These are phyloP conservation scores for Tarsius wallacei DNA, from an alignment of 2,797 vertebrate species.

Conservation along the genomic window DNA sequence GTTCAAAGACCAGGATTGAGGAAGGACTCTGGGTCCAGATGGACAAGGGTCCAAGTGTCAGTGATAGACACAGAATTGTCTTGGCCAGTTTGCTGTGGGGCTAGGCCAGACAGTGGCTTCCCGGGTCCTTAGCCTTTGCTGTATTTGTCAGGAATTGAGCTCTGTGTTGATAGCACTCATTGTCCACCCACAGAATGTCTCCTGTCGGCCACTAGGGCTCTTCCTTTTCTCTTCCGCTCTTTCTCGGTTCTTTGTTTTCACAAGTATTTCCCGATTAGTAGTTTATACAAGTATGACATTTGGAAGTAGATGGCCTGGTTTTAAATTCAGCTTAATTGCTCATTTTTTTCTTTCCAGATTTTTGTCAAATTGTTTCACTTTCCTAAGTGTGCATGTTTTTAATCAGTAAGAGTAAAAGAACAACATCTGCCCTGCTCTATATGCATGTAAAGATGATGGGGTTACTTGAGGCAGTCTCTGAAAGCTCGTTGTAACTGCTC, in stretches of 20 bases:
- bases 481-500: background rate
- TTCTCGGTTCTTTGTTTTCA: background rate
- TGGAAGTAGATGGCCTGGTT: background rate
- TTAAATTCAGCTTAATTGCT: background rate
- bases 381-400: background rate
- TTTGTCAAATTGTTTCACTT: background rate
- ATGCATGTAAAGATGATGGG: background rate
- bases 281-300: too few species aligned
- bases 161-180: accelerated
- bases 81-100: accelerated
- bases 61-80: too few species aligned
- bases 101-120: background rate
- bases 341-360: background rate
- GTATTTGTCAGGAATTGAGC: background rate
- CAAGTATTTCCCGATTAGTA: background rate
- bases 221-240: background rate
- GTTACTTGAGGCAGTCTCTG: background rate
- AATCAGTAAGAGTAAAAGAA: background rate
- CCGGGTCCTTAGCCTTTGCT: accelerated
- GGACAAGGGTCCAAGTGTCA: accelerated
- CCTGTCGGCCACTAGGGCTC: background rate
- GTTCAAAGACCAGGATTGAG: background rate
- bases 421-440: background rate
- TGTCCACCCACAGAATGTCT: background rate
- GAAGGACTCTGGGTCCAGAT: background rate